Evolutionary conservation across 2,888 invertebrate genomes (phyloP).

Genomic region (Podotricha telesiphe): DNA sequence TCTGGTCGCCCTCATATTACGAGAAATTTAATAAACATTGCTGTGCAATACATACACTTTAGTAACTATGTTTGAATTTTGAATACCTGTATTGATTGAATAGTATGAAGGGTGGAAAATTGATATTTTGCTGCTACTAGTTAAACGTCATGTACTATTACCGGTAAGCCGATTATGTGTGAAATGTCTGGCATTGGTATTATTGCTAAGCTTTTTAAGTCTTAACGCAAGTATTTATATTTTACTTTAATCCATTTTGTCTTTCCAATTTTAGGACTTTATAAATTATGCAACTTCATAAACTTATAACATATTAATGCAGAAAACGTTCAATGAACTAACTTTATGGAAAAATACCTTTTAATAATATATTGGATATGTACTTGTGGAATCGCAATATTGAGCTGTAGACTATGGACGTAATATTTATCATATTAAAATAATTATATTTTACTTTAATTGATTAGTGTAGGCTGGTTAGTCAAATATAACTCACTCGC

Average conservation of each 20-base stretch:
- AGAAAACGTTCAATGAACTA: too few relatives aligned
- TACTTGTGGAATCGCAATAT: too few relatives aligned
- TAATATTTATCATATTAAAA: not conserved
- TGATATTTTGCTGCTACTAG: slow-evolving; percentile 23
- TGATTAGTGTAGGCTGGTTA: too few relatives aligned
- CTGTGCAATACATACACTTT: slow-evolving; percentile 57
- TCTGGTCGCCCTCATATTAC: slow-evolving; percentile 63
- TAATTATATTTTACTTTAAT: too few relatives aligned
- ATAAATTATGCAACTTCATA: too few relatives aligned
- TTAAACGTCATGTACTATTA: slow-evolving; percentile 22
- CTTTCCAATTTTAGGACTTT: not conserved
- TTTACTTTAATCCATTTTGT: not conserved
- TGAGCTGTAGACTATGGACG: too few relatives aligned
- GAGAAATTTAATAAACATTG: slow-evolving; percentile 73
- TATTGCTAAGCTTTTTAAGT: slow-evolving; percentile 28
- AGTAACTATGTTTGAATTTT: slow-evolving; percentile 60
- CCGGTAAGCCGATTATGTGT: slow-evolving; percentile 38
- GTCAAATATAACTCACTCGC: too few relatives aligned
- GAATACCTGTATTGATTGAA: slow-evolving; percentile 63
- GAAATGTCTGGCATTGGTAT: slow-evolving; percentile 32
- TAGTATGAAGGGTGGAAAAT: slow-evolving; percentile 53
- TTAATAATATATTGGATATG: too few relatives aligned
- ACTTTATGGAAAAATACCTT: not conserved
- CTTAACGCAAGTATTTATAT: slow-evolving; percentile 8
- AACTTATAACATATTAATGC: too few relatives aligned